A percentile compares a stretch with the other conserved stretches of the same genome.
phyloP scores from a whole-genome alignment of 2,113 vertebrate species.

The Aix galericulata region DNA sequence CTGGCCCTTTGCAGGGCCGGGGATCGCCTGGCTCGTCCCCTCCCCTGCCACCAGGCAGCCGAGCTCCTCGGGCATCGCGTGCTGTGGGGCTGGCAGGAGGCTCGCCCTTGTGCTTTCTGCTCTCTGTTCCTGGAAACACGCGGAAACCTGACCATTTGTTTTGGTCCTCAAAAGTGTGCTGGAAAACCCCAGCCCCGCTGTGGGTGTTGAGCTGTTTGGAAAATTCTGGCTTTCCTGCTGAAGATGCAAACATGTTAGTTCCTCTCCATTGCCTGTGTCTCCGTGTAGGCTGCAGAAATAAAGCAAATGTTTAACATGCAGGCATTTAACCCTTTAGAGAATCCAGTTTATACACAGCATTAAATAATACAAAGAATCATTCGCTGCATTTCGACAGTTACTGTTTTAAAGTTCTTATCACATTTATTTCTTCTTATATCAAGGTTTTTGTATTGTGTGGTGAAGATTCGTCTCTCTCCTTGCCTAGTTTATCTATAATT shows the following conservation, averaged over 20 bases:
- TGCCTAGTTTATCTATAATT: slow-evolving; percentile 75
- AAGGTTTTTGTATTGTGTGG: slow-evolving; percentile 16
- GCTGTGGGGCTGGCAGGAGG: background rate
- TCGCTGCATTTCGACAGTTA: background rate
- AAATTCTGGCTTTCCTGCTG: slow-evolving; percentile 14
- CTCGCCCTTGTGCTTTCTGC: background rate
- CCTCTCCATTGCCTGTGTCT: background rate
- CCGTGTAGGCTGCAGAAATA: slow-evolving; percentile 40
- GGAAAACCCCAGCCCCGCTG: background rate
- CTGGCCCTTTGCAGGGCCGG: background rate
- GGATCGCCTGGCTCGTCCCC: background rate
- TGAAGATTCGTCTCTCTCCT: slow-evolving; percentile 49
- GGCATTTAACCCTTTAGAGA: slow-evolving; percentile 46
- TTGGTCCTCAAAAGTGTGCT: background rate
- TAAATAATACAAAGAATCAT: background rate
- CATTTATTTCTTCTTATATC: slow-evolving; percentile 61
- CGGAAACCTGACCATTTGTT: background rate
- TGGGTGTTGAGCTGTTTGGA: background rate
- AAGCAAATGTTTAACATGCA: slow-evolving; percentile 23
- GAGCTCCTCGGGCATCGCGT: rapidly evolving
- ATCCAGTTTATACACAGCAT: background rate
- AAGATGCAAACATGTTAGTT: slow-evolving; percentile 35
- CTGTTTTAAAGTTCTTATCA: slow-evolving; percentile 68
- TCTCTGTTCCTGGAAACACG: background rate
- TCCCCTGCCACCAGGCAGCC: background rate